Base-by-base conservation (phyloP, 2,888 invertebrate species). In the Macaria liturata region DNA sequence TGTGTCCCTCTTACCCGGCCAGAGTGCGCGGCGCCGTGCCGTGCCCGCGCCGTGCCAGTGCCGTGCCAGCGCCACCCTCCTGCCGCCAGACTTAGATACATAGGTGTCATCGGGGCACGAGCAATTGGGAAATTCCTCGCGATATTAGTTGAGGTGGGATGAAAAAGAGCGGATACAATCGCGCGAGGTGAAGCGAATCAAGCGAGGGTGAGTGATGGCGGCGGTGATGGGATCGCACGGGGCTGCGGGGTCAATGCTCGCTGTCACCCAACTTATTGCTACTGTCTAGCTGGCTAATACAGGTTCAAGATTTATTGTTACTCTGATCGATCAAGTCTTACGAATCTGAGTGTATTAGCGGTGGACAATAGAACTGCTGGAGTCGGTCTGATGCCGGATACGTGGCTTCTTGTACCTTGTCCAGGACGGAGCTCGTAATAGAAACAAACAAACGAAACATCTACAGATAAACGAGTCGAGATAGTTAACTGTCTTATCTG, bases 401-500 rank as follows among this genome's bases (percentile, higher is more conserved):
- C 73, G 80, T 57, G 76, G 74, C 86, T 84, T 84, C 86, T 86
- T 87, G 88, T 88, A 89, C 89, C 88, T 87, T 79, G 79, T 76
- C 76, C 73, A 77, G 75, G 73, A 77, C 84, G 86, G 87, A 89
- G 81, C 89, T 90, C 88, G 76, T 84, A 88, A 88, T 85, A 86
- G 87, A 87, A 89, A 89, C 88, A 89, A 88, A 89, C 88, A 87
- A 86, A 84, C 80, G 72, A 81, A 74, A 83, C 83, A 83, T 78
- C 75, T 74, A 74, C 83, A 82, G 85, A 88, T 88, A 87, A 88
- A 89, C 86, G 83, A 83, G 70, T 71, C 71, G 72, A 86, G 88
- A 87, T 86, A 88, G 86, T 86, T 88, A 86, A 88, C 86, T 85
- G 86, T 82, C 81, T 86, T 86, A 86, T 86, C 85, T 82, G 58